Evolutionary conservation across 2,888 invertebrate genomes (phyloP), one percentile per base, ranked within the genome.

Genomic region (Homarus gammarus): DNA sequence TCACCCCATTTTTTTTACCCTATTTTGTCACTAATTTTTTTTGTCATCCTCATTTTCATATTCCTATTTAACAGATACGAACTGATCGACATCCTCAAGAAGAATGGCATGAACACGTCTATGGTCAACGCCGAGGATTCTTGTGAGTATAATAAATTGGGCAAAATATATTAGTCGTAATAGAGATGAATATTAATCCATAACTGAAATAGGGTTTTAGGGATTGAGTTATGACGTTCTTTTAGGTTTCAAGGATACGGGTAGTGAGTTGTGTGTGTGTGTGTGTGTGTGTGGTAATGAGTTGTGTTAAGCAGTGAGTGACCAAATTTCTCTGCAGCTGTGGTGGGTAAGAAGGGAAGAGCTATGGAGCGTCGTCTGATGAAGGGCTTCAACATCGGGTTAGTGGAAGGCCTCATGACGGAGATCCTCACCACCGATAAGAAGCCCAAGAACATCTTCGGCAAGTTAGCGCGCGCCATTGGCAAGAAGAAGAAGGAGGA

Each of bases 361-460:
- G 96, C 97, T 5, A 97, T 97, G 96, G 97, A 98, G 93, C 95
- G 98, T 31, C 95, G 97, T 56, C 96, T 98, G 27, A 95, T 97
- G 84, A 97, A 97, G 93, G 97, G 98, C 94, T 98, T 98, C 95
- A 97, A 97, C 93, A 97, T 98, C 92, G 97, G 97, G 18, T 96
- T 97, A 85, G 97, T 97, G 0, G 97, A 97, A 93, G 97, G 96
- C 3, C 95, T 97, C 56, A 96, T 96, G 40, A 96, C 95, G 92
- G 96, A 97, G 92, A 96, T 96, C 78, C 95, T 96, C 90, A 95
- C 95, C 0, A 94, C 94, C n/a, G 96, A 96, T 36, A 96, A 95
- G 91, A 96, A 95, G 33, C 95, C 96, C 0, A 88, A 90, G 15
- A 97, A 97, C 93, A 96, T 98, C 0, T 98, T 98, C 94, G 96